Evolutionary conservation across 2,888 invertebrate species (phyloP).

Genomic region (Hetaerina titia): DNA sequence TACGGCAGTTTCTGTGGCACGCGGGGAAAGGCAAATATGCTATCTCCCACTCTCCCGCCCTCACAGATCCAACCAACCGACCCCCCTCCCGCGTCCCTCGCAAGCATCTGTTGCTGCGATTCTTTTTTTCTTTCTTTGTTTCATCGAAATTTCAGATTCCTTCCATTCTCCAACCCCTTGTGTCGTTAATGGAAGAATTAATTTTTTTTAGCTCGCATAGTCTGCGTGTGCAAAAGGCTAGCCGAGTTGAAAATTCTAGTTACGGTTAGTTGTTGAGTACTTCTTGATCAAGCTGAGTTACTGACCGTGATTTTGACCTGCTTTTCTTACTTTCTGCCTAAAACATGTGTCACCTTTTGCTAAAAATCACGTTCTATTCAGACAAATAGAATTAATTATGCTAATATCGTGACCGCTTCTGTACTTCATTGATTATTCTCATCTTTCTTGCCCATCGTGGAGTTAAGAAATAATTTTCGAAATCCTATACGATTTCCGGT

Average conservation of each 20-base stretch:
- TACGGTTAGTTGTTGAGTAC: too few relatives aligned
- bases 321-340: neutral
- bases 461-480: too few relatives aligned
- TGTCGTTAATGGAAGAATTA: neutral
- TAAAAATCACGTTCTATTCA: too few relatives aligned
- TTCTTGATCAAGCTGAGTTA: neutral
- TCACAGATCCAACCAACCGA: neutral
- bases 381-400: too few relatives aligned
- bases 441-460: too few relatives aligned
- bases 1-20: neutral
- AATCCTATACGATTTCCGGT: too few relatives aligned
- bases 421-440: too few relatives aligned
- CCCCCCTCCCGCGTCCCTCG: neutral
- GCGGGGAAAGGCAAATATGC: constrained; percentile 5
- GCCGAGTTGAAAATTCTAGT: too few relatives aligned
- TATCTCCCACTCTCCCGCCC: neutral
- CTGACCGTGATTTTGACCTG: neutral
- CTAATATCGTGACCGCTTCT: too few relatives aligned
- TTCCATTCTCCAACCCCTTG: neutral
- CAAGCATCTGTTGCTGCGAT: neutral
- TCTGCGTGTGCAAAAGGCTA: too few relatives aligned
- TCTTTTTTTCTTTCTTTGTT: neutral
- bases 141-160: neutral
- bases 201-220: too few relatives aligned
- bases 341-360: too few relatives aligned